Base-by-base conservation (phyloP, 2,888 invertebrate species). In the Perdita meconis region DNA sequence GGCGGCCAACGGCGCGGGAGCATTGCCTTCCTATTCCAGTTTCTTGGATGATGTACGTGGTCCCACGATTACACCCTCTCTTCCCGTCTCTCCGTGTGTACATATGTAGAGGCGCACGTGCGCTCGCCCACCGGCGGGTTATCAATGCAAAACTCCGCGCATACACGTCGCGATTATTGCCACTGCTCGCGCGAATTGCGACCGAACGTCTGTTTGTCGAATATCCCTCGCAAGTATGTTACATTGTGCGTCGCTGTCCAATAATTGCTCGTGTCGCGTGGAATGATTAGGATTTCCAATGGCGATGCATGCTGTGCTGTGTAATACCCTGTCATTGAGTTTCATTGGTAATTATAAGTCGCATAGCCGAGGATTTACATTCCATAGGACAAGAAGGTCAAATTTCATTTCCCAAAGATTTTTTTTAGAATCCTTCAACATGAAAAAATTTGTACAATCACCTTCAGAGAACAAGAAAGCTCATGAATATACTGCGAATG, bases 41-140 rank as follows among this genome's bases (percentile, higher is more conserved):
- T 82, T 75, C 83, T 83, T 77, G 68, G 67, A 77, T 82, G 76
- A 80, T 84, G 73, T 68, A 74, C 70, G 55, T 67, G 61, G 66
- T 73, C 70, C 73, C 79, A 79, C 81, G 78, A 65, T 73, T 76
- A 71, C 60, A 66, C 67, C 30, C 40, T 53, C 38, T 19, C 30
- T 51, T 4, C 47, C 12, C 34, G 10, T 38, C 13, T 12, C 8
- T n/a, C 8, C 10, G n/a, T 42, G n/a, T 26, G 19, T 6, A 6
- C 44, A 40, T 59, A 30, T 3, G 19, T n/a, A 42, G 36, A 24
- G 42, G 42, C 61, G 22, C 13, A 16, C 36, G 38, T 65, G 24
- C 16, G 6, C 19, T 19, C 61, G 44, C 30, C 3, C 30, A 30
- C 6, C 30, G 2, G 6, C 30, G 30, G 30, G 63, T 75, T 81